Evolutionary conservation across 2,797 vertebrate genomes (phyloP).

Genomic region (Onychomys arenicola): DNA sequence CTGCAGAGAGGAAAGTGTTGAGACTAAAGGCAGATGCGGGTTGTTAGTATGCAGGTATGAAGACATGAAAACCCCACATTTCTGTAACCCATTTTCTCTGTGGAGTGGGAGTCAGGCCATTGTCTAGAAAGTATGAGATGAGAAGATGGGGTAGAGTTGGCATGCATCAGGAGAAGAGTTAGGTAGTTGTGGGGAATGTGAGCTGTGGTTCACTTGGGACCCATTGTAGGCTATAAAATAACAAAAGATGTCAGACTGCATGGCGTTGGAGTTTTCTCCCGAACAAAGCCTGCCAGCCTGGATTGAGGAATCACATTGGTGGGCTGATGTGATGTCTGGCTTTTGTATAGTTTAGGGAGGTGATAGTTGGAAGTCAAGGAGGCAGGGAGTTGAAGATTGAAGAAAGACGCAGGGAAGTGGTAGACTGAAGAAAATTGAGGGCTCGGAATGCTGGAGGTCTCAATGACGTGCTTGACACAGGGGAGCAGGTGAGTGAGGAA

Average conservation of each 20-base stretch:
- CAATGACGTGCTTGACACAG: background rate
- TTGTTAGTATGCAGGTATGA: background rate
- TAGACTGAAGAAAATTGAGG: background rate
- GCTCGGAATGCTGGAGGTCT: background rate
- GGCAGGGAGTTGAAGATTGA: background rate
- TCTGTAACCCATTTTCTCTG: constrained; percentile 20
- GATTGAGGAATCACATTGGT: background rate
- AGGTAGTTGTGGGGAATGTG: background rate
- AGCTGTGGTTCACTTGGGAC: background rate
- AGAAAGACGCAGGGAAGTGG: background rate
- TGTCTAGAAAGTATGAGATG: background rate
- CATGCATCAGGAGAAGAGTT: background rate
- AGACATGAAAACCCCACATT: background rate
- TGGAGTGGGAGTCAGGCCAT: background rate
- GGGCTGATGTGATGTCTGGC: background rate
- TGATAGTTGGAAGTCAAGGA: background rate
- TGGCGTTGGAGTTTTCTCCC: background rate
- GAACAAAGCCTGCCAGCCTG: background rate
- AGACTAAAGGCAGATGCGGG: background rate
- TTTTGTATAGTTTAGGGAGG: background rate
- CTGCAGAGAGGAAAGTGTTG: background rate
- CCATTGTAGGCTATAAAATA: background rate
- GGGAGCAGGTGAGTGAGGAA: background rate
- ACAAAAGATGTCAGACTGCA: background rate
- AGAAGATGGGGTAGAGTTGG: background rate